Conservation (phyloP, 2,113 vertebrate genomes). For the Mystacornis crossleyi region DNA sequence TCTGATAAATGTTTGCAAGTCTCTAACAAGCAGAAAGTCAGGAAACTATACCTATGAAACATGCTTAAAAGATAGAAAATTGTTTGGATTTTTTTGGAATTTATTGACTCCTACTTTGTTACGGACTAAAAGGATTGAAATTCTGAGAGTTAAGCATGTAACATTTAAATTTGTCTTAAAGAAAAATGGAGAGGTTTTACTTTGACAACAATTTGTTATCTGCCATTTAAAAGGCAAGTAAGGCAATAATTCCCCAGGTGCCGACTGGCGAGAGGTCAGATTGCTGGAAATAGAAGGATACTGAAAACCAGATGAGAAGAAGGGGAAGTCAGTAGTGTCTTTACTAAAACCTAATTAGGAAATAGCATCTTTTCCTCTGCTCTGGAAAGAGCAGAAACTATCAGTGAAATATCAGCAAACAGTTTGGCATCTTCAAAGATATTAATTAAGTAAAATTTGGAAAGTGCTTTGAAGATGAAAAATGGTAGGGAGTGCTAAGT, state of each 20-base stretch:
- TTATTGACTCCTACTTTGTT: not conserved
- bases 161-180: constrained; percentile 36
- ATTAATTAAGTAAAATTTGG: constrained; percentile 72
- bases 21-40: not conserved
- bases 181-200: constrained; percentile 7
- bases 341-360: constrained; percentile 58
- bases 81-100: not conserved
- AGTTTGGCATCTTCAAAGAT: constrained; percentile 65
- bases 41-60: not conserved
- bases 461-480: constrained; percentile 74
- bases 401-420: constrained; percentile 70
- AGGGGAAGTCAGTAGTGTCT: constrained; percentile 33
- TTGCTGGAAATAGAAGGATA: constrained; percentile 41
- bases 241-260: constrained; percentile 62
- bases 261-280: constrained; percentile 1
- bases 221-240: constrained; percentile 66
- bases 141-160: not conserved
- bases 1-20: not conserved
- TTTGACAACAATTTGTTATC: constrained; percentile 70
- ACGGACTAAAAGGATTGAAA: not conserved
- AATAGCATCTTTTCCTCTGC: constrained; percentile 45
- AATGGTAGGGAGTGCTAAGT: constrained; percentile 61
- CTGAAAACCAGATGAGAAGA: constrained; percentile 45
- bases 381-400: constrained; percentile 52
- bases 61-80: not conserved